A percentile compares a stretch with the other conserved stretches of the same genome.
Conservation (phyloP, 2,113 vertebrate genomes). For the Trematomus loennbergii region DNA sequence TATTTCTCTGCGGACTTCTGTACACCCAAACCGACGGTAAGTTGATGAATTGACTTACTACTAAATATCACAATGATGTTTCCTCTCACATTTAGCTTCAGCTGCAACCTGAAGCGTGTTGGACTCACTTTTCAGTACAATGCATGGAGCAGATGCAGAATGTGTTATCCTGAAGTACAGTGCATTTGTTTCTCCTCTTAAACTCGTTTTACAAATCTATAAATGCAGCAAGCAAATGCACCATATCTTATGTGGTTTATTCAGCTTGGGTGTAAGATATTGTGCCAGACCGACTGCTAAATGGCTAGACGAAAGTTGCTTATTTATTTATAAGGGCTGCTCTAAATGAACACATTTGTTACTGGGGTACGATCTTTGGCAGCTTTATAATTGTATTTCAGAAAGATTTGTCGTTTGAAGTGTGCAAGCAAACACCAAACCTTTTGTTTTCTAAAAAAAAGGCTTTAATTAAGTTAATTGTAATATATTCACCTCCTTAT, state of each 20-base stretch:
- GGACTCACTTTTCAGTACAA: constrained; percentile 23
- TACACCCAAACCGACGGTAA: constrained; percentile 76
- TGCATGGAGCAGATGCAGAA: constrained; percentile 13
- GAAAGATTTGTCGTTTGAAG: neutral
- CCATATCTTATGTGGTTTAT: constrained; percentile 5
- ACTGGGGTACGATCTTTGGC: constrained; percentile 25
- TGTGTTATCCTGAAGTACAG: neutral
- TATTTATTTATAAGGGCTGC: constrained; percentile 61
- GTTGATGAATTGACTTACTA: constrained; percentile 30
- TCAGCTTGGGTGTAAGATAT: constrained; percentile 13
- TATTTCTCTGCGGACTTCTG: constrained; percentile 83
- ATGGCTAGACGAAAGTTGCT: constrained; percentile 50
- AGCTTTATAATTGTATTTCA: constrained; percentile 1
- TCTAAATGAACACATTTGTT: constrained; percentile 51
- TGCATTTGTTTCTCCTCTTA: constrained; percentile 1
- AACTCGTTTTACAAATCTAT: constrained; percentile 1
- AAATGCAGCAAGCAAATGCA: neutral
- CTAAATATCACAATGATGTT: neutral
- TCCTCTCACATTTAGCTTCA: neutral
- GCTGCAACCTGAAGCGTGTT: constrained; percentile 28
- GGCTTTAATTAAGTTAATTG: neutral
- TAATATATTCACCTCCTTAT: neutral
- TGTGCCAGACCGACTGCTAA: constrained; percentile 33
- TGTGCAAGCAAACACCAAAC: neutral
- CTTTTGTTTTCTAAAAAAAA: neutral